Evolutionary conservation across 2,797 vertebrate species (phyloP).

Genomic region (Notamacropus eugenii): DNA sequence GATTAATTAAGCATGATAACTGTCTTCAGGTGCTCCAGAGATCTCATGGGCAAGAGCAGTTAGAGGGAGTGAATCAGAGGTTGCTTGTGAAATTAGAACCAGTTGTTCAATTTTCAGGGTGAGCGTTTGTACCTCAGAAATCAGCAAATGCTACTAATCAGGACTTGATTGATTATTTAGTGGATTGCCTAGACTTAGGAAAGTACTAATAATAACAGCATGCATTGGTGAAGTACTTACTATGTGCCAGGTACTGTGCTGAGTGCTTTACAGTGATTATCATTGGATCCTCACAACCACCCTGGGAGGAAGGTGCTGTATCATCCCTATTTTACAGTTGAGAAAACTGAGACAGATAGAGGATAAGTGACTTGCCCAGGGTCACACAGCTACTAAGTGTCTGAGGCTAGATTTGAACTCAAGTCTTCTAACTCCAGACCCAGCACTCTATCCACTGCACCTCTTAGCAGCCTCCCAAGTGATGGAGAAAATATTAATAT

Average conservation of each 20-base stretch:
- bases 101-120: not conserved
- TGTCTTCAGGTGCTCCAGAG: not conserved
- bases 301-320: not conserved
- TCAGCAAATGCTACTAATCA: not conserved
- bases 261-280: not conserved
- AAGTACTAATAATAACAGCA: not conserved
- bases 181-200: not conserved
- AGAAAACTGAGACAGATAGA: not conserved
- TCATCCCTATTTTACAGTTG: not conserved
- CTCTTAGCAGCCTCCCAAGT: not conserved
- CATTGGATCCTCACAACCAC: not conserved
- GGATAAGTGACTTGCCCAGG: not conserved
- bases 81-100: not conserved
- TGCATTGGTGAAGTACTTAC: not conserved
- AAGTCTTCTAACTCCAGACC: not conserved
- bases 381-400: not conserved
- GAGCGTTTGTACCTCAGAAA: not conserved
- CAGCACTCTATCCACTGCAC: not conserved
- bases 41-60: not conserved
- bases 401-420: not conserved
- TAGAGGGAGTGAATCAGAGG: not conserved
- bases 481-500: not conserved
- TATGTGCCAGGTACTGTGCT: not conserved
- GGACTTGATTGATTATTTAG: not conserved
- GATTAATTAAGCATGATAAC: not conserved